A percentile compares a stretch with the other conserved stretches of the same genome.
These are phyloP conservation scores for Platichthys stellatus DNA, from an alignment of 2,113 vertebrate genomes.

Conservation along the genomic window DNA sequence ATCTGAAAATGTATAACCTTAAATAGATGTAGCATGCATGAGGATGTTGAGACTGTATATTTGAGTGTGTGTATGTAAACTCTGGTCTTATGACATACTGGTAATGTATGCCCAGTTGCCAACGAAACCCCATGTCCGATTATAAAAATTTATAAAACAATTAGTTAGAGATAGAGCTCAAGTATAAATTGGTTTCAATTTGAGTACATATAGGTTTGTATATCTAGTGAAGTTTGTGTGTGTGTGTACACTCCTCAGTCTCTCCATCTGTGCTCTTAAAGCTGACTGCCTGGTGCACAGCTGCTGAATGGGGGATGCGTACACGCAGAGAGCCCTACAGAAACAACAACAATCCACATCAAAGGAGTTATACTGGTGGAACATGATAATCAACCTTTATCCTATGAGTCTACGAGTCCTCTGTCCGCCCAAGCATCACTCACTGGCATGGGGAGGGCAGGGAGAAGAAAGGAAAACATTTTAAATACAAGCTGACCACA, in stretches of 20 bases:
- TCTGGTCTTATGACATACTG: background rate
- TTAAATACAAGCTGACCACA: conserved; percentile 53
- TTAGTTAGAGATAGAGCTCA: background rate
- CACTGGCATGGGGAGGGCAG: conserved; percentile 44
- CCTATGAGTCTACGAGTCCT: conserved; percentile 53
- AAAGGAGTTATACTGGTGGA: conserved; percentile 69
- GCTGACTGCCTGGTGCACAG: conserved; percentile 48
- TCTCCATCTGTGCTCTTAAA: conserved; percentile 19
- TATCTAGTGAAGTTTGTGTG: background rate
- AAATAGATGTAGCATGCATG: background rate
- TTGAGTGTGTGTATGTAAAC: background rate
- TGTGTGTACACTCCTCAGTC: conserved; percentile 2
- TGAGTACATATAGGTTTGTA: too few relatives aligned
- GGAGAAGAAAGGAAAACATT: conserved; percentile 34
- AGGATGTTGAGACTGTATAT: background rate
- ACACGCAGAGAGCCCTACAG: conserved; percentile 52
- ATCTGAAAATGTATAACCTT: background rate
- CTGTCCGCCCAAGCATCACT: conserved; percentile 58
- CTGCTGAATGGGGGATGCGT: conserved; percentile 68
- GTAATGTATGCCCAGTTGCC: background rate
- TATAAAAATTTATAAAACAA: background rate
- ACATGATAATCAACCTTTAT: conserved; percentile 69
- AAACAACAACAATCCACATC: conserved; percentile 75
- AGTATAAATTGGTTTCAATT: too few relatives aligned
- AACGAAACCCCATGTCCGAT: background rate